phyloP scores from a whole-genome alignment of 2,888 invertebrate genomes.

The Mallateleia sp. region DNA sequence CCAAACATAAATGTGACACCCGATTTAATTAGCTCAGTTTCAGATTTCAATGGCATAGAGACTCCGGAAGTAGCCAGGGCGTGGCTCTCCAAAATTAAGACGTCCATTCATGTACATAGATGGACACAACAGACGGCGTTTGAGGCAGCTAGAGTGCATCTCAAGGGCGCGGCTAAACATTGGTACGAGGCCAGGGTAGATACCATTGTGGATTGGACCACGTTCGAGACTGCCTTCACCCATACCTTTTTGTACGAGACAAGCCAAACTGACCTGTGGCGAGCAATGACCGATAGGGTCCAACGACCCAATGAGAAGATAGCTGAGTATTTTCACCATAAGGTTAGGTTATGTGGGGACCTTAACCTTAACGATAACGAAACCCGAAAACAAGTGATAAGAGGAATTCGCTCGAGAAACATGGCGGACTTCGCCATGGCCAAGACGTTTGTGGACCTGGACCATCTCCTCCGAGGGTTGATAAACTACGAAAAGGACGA shows the following conservation, averaged over 20 bases:
- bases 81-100: too few species aligned
- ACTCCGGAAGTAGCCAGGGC: background rate
- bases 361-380: slow-evolving; percentile 11
- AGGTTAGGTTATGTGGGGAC: too few species aligned
- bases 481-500: slow-evolving; percentile 3
- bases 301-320: background rate
- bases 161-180: background rate
- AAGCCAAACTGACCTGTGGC: background rate
- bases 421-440: background rate
- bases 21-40: background rate
- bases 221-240: background rate
- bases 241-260: background rate
- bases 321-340: slow-evolving; percentile 14
- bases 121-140: slow-evolving; percentile 13
- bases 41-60: background rate
- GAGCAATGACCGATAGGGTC: background rate
- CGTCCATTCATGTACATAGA: too few species aligned
- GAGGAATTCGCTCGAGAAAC: background rate
- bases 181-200: slow-evolving; percentile 7
- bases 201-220: background rate
- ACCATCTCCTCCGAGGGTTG: background rate
- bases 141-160: slow-evolving; percentile 9
- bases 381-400: background rate
- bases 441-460: slow-evolving; percentile 1
- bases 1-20: slow-evolving; percentile 2